Conservation (phyloP, 2,113 vertebrate genomes). For the Scartelaos histophorus region DNA sequence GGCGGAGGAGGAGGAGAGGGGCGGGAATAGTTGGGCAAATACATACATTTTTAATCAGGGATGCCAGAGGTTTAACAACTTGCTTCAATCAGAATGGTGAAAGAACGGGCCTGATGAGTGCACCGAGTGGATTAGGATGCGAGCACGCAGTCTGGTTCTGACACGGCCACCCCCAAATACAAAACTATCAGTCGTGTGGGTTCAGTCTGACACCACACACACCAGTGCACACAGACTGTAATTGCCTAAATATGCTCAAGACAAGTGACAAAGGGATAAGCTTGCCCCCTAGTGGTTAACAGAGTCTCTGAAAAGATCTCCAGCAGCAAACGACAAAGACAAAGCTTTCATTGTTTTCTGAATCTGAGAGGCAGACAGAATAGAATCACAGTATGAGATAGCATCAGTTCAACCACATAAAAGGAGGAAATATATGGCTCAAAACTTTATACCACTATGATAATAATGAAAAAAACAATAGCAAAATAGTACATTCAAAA, state of each 20-base stretch:
- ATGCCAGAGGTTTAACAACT: slow-evolving; percentile 33
- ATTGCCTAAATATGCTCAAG: slow-evolving; percentile 38
- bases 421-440: not conserved
- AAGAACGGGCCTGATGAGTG: slow-evolving; percentile 13
- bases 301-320: slow-evolving; percentile 39
- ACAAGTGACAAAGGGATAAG: slow-evolving; percentile 68
- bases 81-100: slow-evolving; percentile 49
- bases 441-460: too few relatives aligned
- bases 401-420: not conserved
- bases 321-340: not conserved
- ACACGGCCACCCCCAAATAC: slow-evolving; percentile 30
- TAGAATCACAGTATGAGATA: not conserved
- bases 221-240: slow-evolving; percentile 22
- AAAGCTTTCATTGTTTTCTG: not conserved
- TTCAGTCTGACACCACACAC: slow-evolving; percentile 24
- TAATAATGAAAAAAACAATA: too few relatives aligned
- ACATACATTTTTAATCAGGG: slow-evolving; percentile 57
- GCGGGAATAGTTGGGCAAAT: slow-evolving; percentile 6
- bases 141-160: slow-evolving; percentile 25
- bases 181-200: slow-evolving; percentile 11
- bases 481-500: too few relatives aligned
- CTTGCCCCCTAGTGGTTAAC: slow-evolving; percentile 79
- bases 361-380: not conserved
- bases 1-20: not conserved
- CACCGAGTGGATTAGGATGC: slow-evolving; percentile 52